These are phyloP conservation scores for Hemistola chrysoprasaria DNA, from an alignment of 2,888 invertebrate species.

Conservation along the genomic window DNA sequence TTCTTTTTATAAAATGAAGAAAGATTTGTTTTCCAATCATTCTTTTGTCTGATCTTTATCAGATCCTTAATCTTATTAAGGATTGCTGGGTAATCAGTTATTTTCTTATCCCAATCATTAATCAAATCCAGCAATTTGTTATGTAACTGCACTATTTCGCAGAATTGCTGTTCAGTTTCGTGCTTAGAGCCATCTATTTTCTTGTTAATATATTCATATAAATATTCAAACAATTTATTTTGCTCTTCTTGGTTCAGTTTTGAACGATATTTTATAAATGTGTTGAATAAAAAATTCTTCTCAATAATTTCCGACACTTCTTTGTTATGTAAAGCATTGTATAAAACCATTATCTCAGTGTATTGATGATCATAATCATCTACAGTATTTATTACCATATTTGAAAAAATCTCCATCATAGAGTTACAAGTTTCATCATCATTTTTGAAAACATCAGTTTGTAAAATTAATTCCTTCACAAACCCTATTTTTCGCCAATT, in stretches of 20 bases:
- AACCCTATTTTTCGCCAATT: conserved; percentile 39
- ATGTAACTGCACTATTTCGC: conserved; percentile 26
- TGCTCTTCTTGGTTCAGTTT: conserved; percentile 42
- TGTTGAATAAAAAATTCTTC: conserved; percentile 41
- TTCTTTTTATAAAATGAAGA: conserved; percentile 51
- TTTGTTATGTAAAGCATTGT: conserved; percentile 41
- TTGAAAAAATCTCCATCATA: conserved; percentile 48
- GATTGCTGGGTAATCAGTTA: conserved; percentile 45
- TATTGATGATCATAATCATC: conserved; percentile 36
- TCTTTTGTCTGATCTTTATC: conserved; percentile 41
- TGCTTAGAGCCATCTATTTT: conserved; percentile 35
- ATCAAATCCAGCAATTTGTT: conserved; percentile 40
- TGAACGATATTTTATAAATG: conserved; percentile 35
- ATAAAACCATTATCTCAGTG: conserved; percentile 43
- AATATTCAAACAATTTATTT: conserved; percentile 49
- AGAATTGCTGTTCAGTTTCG: conserved; percentile 34
- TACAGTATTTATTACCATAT: conserved; percentile 48
- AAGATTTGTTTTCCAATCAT: conserved; percentile 42
- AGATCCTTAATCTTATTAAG: conserved; percentile 47
- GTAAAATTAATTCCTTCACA: conserved; percentile 37
- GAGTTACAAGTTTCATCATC: conserved; percentile 51
- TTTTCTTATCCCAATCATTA: conserved; percentile 49
- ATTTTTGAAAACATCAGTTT: conserved; percentile 38
- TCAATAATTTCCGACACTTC: conserved; percentile 43
- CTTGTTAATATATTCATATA: conserved; percentile 36